A percentile compares a stretch with the other conserved stretches of the same genome.
Evolutionary conservation across 2,797 vertebrate genomes (phyloP).

Genomic region (Crocidura indochinensis): DNA sequence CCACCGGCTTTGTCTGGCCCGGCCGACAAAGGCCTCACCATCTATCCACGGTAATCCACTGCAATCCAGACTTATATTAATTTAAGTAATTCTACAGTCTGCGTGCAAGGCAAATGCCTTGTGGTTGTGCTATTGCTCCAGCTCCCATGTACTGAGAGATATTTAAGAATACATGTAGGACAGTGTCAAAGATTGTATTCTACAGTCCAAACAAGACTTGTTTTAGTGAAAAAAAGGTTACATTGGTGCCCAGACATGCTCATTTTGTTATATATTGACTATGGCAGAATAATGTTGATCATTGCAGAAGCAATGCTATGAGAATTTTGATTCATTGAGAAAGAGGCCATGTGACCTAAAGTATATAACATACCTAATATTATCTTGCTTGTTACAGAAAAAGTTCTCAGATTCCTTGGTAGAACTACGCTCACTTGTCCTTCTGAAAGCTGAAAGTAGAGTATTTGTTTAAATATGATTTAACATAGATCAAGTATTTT

Average conservation of each 20-base stretch:
- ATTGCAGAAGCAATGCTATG: neutral
- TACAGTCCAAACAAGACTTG: neutral
- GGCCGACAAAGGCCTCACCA: no score
- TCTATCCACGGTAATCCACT: no score
- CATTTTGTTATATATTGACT: neutral
- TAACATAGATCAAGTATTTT: neutral
- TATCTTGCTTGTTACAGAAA: neutral
- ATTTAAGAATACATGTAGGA: slow-evolving; percentile 2
- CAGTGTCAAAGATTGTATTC: neutral
- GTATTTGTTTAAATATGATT: slow-evolving; percentile 2
- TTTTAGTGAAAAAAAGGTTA: slow-evolving; percentile 7
- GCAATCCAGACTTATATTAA: no score
- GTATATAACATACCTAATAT: neutral
- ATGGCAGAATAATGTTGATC: neutral
- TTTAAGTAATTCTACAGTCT: no score
- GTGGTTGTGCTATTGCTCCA: no score
- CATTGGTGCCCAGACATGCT: neutral
- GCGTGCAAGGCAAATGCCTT: no score
- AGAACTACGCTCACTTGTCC: neutral
- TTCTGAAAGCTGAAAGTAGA: neutral
- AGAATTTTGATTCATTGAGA: neutral
- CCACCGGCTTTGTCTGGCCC: no score
- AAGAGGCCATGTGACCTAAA: neutral
- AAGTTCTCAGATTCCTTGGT: neutral
- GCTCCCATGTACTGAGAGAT: neutral